Conservation (phyloP, 2,797 vertebrate species). For the Rhinichthys osculus region DNA sequence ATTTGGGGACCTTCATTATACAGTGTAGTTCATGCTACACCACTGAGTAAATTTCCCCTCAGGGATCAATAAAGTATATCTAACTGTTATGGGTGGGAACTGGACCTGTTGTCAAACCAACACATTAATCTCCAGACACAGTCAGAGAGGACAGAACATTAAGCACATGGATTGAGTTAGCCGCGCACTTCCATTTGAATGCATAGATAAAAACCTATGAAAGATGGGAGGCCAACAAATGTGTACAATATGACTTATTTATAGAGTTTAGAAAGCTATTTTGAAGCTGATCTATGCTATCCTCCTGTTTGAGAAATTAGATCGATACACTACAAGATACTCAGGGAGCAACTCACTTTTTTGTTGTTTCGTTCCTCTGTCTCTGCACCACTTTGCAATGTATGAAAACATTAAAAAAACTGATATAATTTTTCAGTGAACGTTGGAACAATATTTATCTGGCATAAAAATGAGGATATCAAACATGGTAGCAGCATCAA, state of each 20-base stretch:
- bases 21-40: slow-evolving; percentile 13
- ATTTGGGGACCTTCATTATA: slow-evolving; percentile 35
- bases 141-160: slow-evolving; percentile 33
- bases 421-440: neutral
- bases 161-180: slow-evolving; percentile 35
- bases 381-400: neutral
- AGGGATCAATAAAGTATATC: slow-evolving; percentile 40
- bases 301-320: neutral
- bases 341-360: neutral
- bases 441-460: neutral
- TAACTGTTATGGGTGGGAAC: slow-evolving; percentile 28
- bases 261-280: neutral
- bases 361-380: neutral
- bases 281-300: slow-evolving; percentile 2
- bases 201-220: slow-evolving; percentile 12
- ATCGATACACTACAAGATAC: neutral
- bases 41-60: slow-evolving; percentile 28
- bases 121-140: slow-evolving; percentile 35
- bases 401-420: neutral
- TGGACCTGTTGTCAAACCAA: slow-evolving; percentile 29
- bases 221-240: neutral
- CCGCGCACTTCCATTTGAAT: neutral
- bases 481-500: no score
- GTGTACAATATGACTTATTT: neutral
- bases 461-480: no score